Evolutionary conservation across 2,113 vertebrate species (phyloP).

Genomic region (Urocynchramus pylzowi): DNA sequence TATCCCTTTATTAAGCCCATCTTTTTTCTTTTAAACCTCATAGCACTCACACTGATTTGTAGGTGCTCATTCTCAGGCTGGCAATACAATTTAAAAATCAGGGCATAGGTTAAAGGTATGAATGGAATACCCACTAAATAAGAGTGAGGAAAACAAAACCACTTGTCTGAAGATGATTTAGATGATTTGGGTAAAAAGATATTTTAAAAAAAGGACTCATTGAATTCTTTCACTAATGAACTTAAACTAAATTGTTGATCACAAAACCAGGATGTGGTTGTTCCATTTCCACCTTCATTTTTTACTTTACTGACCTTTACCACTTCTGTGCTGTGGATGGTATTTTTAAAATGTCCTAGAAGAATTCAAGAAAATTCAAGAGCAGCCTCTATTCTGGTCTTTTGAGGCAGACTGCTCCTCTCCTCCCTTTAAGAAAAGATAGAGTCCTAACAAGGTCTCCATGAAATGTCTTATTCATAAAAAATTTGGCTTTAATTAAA

Average conservation of each 20-base stretch:
- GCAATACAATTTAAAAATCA: background rate
- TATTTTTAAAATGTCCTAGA: background rate
- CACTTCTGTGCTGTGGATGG: background rate
- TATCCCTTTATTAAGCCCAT: background rate
- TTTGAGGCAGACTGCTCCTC: background rate
- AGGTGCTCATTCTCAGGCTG: background rate
- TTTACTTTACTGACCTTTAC: background rate
- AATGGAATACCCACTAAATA: background rate
- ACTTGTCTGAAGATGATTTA: background rate
- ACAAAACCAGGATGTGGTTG: background rate
- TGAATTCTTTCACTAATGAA: background rate
- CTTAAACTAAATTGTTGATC: background rate
- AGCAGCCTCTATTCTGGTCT: background rate
- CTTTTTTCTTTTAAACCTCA: background rate
- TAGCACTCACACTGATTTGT: background rate
- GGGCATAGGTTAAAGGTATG: background rate
- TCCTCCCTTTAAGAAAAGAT: background rate
- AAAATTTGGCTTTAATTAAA: background rate
- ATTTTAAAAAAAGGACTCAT: rapidly evolving
- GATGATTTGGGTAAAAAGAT: background rate
- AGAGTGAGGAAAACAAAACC: background rate
- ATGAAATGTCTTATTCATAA: background rate
- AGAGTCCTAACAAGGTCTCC: background rate
- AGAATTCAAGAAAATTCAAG: background rate
- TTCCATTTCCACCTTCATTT: background rate